These are phyloP conservation scores for Nannobrachium achirus DNA, from an alignment of 2,113 vertebrate species.

Conservation along the genomic window DNA sequence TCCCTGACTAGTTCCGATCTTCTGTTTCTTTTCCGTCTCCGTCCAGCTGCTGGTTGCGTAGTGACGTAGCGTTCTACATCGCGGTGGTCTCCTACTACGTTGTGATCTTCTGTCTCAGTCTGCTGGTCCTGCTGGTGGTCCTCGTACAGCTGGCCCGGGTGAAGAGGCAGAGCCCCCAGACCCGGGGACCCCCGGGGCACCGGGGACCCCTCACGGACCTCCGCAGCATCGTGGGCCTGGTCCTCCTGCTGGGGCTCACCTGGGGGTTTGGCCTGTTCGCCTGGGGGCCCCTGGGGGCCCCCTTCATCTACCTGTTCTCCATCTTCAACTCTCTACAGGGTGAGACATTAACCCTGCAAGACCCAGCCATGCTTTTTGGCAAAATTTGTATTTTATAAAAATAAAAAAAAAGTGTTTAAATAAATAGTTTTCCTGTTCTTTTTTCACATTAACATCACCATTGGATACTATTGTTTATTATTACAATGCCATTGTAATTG, in stretches of 20 bases:
- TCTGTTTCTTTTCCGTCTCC: no score
- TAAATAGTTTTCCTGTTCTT: no score
- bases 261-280: slow-evolving; percentile 97
- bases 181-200: slow-evolving; percentile 84
- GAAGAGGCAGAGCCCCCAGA: slow-evolving; percentile 93
- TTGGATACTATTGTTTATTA: no score
- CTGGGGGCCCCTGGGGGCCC: slow-evolving; percentile 86
- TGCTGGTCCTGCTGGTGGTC: slow-evolving; percentile 93
- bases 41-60: slow-evolving; percentile 97
- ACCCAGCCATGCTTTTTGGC: no score
- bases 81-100: slow-evolving; percentile 93
- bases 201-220: slow-evolving; percentile 84
- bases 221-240: slow-evolving; percentile 87
- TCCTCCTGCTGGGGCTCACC: slow-evolving; percentile 92
- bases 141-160: slow-evolving; percentile 92
- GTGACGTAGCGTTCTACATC: slow-evolving; percentile 86
- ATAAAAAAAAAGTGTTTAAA: no score
- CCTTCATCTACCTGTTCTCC: slow-evolving; percentile 92
- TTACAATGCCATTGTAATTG: no score
- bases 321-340: slow-evolving; percentile 96
- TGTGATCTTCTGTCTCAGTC: slow-evolving; percentile 86
- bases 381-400: no score
- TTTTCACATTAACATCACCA: no score
- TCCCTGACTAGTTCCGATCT: no score
- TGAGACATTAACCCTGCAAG: no score